Evolutionary conservation across 2,888 invertebrate species (phyloP).

Genomic region (Drosophila paucipuncta): DNA sequence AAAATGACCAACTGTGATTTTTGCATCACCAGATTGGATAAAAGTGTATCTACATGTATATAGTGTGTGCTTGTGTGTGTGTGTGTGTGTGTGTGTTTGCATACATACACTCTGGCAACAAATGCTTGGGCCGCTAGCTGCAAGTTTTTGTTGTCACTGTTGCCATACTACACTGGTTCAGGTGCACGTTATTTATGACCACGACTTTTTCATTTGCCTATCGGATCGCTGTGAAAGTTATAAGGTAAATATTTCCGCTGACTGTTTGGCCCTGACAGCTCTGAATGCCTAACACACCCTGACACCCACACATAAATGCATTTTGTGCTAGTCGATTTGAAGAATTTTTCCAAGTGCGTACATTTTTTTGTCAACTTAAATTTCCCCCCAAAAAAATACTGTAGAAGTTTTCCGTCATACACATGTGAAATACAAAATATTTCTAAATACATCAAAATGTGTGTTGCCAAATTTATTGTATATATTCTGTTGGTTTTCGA

Average conservation of each 20-base stretch:
- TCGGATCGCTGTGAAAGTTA: slow-evolving; percentile 56
- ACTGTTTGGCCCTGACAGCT: slow-evolving; percentile 21
- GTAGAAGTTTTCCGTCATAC: slow-evolving; percentile 16
- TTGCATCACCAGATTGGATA: slow-evolving; percentile 4
- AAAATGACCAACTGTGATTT: slow-evolving; percentile 2
- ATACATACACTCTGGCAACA: slow-evolving; percentile 1
- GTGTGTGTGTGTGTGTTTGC: not conserved
- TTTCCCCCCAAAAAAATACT: not conserved
- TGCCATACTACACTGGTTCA: slow-evolving; percentile 17
- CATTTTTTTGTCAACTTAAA: not conserved
- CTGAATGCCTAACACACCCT: not conserved
- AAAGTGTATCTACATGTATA: not conserved
- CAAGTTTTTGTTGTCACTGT: slow-evolving; percentile 23
- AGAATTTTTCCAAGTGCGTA: not conserved
- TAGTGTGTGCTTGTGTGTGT: no score
- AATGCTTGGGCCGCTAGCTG: slow-evolving; percentile 17
- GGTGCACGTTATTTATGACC: slow-evolving; percentile 61
- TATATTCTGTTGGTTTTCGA: slow-evolving; percentile 17
- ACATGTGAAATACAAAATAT: not conserved
- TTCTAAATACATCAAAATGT: slow-evolving; percentile 35
- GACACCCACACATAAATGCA: slow-evolving; percentile 1
- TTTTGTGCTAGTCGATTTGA: not conserved
- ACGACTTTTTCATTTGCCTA: slow-evolving; percentile 63
- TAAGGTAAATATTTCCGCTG: slow-evolving; percentile 43
- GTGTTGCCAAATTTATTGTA: slow-evolving; percentile 55